Base-by-base conservation (phyloP, 2,797 vertebrate genomes). In the Manis pentadactyla region DNA sequence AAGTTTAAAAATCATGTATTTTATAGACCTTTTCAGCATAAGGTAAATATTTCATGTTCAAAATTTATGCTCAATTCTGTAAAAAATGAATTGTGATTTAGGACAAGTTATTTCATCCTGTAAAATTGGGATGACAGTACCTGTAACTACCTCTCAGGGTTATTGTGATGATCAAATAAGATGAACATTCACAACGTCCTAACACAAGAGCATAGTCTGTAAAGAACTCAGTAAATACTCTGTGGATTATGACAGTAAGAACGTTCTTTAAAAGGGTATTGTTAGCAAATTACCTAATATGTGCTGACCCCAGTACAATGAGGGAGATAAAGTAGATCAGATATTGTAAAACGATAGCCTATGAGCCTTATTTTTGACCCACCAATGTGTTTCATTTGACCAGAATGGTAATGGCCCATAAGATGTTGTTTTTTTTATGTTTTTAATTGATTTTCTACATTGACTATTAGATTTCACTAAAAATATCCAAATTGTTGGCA, bases 1-100 rank as follows among this genome's bases (percentile, higher is more conserved):
- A 92, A 73, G 31, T 66, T 92, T 74, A 37, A 92, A 94, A 74
- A 66, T 59, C 46, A 39, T n/a, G 27, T 5, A n/a, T 94, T 95
- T 57, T 61, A 69, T 82, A 86, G 27, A 39, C 21, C 49, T 73
- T 73, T 85, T 91, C 79, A 83, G 27, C 13, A 7, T 49, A 83
- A 61, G 34, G 1, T 83, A 89, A 94, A 53, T 63, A 59, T 87
- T 71, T 94, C 29, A 27, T 15, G n/a, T 90, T 55, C 53, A 19
- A 46, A 37, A 23, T 61, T 89, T 61, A 92, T 53, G 57, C 34
- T 83, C 2, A 21, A 25, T 61, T 78, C 63, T 82, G 21, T 46
- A 79, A 59, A 82, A 75, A 49, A 55, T 13, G 42, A 31, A 71
- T 39, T 51, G 4, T 84, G 53, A 53, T 13, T 82, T 68, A 68